A percentile compares a stretch with the other conserved stretches of the same genome.
These are phyloP conservation scores for Anoplophora glabripennis DNA, from an alignment of 1,140 invertebrate genomes.

Conservation along the genomic window DNA sequence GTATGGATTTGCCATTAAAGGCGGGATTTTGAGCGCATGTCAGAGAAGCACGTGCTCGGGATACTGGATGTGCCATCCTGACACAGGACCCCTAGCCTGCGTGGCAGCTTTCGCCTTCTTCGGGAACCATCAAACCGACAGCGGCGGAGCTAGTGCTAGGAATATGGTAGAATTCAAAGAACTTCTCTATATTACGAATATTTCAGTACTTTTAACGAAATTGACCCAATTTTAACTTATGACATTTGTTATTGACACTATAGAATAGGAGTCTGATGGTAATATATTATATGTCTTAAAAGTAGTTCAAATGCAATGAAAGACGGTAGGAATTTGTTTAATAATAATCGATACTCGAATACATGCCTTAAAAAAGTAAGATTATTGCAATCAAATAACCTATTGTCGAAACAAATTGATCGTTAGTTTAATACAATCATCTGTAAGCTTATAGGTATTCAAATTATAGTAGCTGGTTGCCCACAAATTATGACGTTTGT, in stretches of 20 bases:
- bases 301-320: too few relatives aligned
- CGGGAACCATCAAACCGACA: neutral
- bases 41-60: slow-evolving; percentile 36
- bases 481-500: too few relatives aligned
- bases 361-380: too few relatives aligned
- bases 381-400: too few relatives aligned
- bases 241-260: neutral
- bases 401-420: too few relatives aligned
- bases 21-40: slow-evolving; percentile 31
- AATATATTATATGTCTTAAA: too few relatives aligned
- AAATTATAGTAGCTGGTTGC: too few relatives aligned
- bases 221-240: neutral
- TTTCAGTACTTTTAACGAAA: neutral
- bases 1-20: slow-evolving; percentile 46
- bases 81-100: slow-evolving; percentile 20
- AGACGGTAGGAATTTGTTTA: too few relatives aligned
- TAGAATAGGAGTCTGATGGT: too few relatives aligned
- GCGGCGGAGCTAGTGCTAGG: neutral
- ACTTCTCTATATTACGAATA: neutral
- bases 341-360: too few relatives aligned
- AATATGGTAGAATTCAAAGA: neutral
- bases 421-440: too few relatives aligned
- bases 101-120: slow-evolving; percentile 14
- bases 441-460: too few relatives aligned
- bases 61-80: slow-evolving; percentile 17